Evolutionary conservation across 1,140 invertebrate genomes (phyloP).

Genomic region (Idris sp.): DNA sequence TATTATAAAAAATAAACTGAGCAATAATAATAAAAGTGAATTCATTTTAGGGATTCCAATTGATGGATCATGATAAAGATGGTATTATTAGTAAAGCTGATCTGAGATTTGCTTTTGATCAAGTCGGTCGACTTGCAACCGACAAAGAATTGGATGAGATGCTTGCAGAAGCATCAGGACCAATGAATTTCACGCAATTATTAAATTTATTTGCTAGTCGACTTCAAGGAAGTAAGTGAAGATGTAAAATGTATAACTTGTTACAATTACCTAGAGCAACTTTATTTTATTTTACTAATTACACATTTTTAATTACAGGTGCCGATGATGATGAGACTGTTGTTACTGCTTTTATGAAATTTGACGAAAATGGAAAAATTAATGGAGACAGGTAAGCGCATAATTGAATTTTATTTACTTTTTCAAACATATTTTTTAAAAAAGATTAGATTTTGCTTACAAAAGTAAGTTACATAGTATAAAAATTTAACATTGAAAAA

Average conservation of each 20-base stretch:
- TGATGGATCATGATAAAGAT: constrained; percentile 99
- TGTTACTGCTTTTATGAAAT: constrained; percentile 96
- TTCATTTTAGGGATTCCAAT: constrained; percentile 89
- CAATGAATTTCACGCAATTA: constrained; percentile 97
- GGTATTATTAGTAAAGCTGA: constrained; percentile 98
- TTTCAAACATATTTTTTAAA: too few species aligned
- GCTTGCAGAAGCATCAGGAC: constrained; percentile 92
- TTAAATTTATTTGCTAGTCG: constrained; percentile 94
- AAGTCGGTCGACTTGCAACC: constrained; percentile 91
- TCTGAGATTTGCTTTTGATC: constrained; percentile 96
- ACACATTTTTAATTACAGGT: constrained; percentile 69
- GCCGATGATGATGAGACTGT: constrained; percentile 96
- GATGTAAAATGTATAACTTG: too few species aligned
- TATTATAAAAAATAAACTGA: too few species aligned
- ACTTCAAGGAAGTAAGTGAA: constrained; percentile 82
- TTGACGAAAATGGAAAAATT: constrained; percentile 93
- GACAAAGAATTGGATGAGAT: constrained; percentile 96
- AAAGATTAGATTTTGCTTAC: too few species aligned
- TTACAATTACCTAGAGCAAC: too few species aligned
- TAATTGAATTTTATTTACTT: too few species aligned
- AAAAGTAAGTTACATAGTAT: too few species aligned
- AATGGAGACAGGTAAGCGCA: constrained; percentile 89
- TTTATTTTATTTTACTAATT: not conserved
- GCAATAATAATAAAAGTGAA: too few species aligned
- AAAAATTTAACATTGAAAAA: too few species aligned